Evolutionary conservation across 2,113 vertebrate species (phyloP), one percentile per base, ranked within the genome.

Genomic region (Gnathonemus echidnorhynchus): DNA sequence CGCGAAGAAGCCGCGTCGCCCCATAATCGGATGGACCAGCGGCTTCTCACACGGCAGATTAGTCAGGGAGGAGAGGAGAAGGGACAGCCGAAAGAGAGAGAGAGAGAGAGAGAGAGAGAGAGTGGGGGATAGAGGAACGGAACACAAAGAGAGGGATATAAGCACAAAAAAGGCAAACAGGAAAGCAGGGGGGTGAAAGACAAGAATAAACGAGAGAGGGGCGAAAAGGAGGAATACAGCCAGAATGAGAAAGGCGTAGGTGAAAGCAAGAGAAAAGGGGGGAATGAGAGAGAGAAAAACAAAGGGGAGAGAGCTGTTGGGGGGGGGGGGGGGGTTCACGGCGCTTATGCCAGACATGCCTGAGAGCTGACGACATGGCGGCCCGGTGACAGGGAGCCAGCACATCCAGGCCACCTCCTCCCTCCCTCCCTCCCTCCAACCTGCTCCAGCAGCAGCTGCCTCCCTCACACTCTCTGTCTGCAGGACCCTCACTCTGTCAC

Each of bases 361-460:
- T 89, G 35, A 27, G 74, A 85, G 89, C 50, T 85, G 50, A 89
- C 31, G 50, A 39, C 89, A 89, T 58, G 31, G n/a, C 19, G 35
- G 21, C 31, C 66, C 15, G 24, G 24, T 21, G 31, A 48, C 24
- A 56, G 24, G 27, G 56, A 46, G 39, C 77, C 88, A 62, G 31
- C 39, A 39, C 88, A 15, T 15, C 5, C 7, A 46, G 42, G 3
- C 56, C 35, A 46, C n/a, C 35, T 58, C 90, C 83, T 1, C 46
- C 90, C 0, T 10, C 80, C 35, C 35, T 19, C 31, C 46, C 17
- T n/a, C 86, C 27, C 27, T 13, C 39, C 42, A 42, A 27, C 24
- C 62, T 89, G 58, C 66, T 31, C 35, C 66, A 8, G 35, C 9
- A 66, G 58, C 70, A 13, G 27, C 45, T 77, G 31, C 42, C 45